Conservation (phyloP, 2,113 vertebrate genomes). For the pig (Sus scrofa) region DNA sequence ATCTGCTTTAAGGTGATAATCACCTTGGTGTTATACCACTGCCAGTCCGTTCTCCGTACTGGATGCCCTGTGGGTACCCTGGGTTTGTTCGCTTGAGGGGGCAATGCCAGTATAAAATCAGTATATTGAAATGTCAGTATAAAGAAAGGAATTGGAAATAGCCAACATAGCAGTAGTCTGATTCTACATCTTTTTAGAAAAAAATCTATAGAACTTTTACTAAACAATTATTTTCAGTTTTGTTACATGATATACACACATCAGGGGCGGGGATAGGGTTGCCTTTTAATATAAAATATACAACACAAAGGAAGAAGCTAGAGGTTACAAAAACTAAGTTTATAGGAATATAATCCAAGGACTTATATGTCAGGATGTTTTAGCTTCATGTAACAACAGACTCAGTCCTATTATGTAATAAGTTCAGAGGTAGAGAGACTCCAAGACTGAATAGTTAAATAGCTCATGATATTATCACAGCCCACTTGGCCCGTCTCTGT, state of each 20-base stretch:
- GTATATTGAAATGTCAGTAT: neutral
- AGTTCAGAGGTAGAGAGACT: neutral
- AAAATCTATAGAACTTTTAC: neutral
- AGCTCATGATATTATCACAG: neutral
- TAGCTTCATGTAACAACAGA: neutral
- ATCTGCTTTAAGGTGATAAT: neutral
- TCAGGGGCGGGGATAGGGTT: neutral
- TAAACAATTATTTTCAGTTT: conserved; percentile 40
- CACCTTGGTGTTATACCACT: accelerated
- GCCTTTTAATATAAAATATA: neutral
- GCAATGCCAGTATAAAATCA: neutral
- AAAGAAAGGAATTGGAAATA: neutral
- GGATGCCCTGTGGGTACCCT: neutral
- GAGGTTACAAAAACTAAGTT: neutral
- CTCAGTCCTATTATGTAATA: neutral
- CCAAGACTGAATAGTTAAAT: neutral
- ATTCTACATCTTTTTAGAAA: neutral
- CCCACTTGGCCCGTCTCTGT: neutral
- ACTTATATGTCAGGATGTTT: neutral
- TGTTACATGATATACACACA: neutral
- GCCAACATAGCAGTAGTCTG: neutral
- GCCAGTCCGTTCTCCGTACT: neutral
- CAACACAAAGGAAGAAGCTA: neutral
- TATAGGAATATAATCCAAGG: neutral
- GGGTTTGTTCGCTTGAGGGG: neutral